Base-by-base conservation (phyloP, 2,888 invertebrate species). In the Leptarthrus brevirostris region DNA sequence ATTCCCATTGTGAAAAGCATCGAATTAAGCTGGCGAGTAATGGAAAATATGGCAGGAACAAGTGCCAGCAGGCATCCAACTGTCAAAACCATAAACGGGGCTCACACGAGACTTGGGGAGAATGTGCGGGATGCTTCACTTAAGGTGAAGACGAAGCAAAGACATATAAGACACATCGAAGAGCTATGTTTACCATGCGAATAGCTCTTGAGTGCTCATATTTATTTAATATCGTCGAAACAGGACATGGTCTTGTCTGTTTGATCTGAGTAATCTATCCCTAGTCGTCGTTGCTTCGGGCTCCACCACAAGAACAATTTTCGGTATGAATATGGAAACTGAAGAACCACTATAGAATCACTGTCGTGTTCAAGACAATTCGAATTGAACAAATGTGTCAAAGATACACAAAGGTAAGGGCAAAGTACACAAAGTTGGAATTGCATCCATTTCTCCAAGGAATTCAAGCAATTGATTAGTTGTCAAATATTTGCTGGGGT, bases 301-400 rank as follows among this genome's bases (percentile, higher is more conserved):
- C n/a, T n/a, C n/a, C n/a, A n/a, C n/a, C n/a, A n/a, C n/a, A n/a
- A n/a, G n/a, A n/a, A n/a, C n/a, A n/a, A n/a, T n/a, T n/a, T n/a
- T n/a, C n/a, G n/a, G n/a, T n/a, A n/a, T n/a, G n/a, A n/a, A n/a
- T n/a, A n/a, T n/a, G n/a, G 6, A 5, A 30, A 8, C 30, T 30
- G 30, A 8, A 30, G 30, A 30, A 8, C n/a, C n/a, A n/a, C 30
- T 30, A 30, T 30, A 5, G 30, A 30, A 30, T 30, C 30, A 8
- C 30, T 40, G 12, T n/a, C n/a, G 3, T 12, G 12, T 40, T 40
- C 3, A 4, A 36, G 58, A 12, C 40, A 58, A 58, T 58, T 58
- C 36, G 58, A 58, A n/a, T 36, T 12, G 36, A 58, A n/a, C 40
- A 58, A 58, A 58, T 20, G 36, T 58, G 58, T 58, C 58, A 36